Percentiles rank a stretch among this genome's conserved stretches.
These are phyloP conservation scores for Tor tambroides DNA, from an alignment of 2,113 vertebrate genomes.

Conservation along the genomic window DNA sequence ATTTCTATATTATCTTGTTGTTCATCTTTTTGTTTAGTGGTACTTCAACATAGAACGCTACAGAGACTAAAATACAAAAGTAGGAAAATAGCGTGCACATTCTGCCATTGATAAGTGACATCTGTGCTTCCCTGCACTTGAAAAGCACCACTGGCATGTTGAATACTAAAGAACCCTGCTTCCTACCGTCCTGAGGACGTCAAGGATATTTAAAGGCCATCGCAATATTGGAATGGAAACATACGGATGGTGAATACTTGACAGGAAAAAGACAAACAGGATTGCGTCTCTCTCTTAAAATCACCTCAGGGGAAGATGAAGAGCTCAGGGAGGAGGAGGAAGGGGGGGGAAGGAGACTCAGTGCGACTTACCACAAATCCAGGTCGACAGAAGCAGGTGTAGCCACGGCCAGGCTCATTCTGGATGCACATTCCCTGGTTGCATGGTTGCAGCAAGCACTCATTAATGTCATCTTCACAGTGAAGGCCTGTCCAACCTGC, in stretches of 20 bases:
- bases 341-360: conserved; percentile 41
- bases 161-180: not conserved
- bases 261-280: conserved; percentile 43
- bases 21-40: too few species aligned
- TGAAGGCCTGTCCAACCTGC: conserved; percentile 88
- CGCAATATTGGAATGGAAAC: conserved; percentile 6
- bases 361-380: conserved; percentile 86
- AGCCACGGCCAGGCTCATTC: conserved; percentile 82
- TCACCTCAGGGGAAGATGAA: conserved; percentile 23
- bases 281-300: conserved; percentile 9
- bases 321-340: conserved; percentile 52
- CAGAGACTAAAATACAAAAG: not conserved
- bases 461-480: conserved; percentile 87
- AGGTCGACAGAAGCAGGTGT: conserved; percentile 87
- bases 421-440: conserved; percentile 87
- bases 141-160: conserved; percentile 19
- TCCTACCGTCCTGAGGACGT: not conserved
- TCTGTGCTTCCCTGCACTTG: not conserved
- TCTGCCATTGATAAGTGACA: conserved; percentile 24
- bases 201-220: conserved; percentile 46
- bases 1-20: too few species aligned
- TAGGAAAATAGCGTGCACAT: not conserved
- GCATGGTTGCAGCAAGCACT: conserved; percentile 86
- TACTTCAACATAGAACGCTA: too few species aligned
- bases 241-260: conserved; percentile 38